These are phyloP conservation scores for Ploceus nigricollis DNA, from an alignment of 2,113 vertebrate species.

Conservation along the genomic window DNA sequence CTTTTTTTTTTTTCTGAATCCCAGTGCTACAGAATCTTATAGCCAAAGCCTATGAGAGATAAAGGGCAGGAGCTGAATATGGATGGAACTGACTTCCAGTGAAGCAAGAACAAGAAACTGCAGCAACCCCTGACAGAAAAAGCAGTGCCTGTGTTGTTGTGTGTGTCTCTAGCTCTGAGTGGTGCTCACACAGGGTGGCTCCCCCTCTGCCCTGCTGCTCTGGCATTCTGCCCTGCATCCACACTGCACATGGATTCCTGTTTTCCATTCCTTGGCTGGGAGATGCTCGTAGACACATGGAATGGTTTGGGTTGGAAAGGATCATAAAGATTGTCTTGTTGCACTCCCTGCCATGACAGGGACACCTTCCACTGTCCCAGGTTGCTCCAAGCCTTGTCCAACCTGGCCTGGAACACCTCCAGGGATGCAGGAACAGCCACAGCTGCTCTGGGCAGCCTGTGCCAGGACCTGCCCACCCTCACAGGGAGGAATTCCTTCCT, in stretches of 20 bases:
- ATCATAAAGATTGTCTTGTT: too few species aligned
- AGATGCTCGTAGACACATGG: fast-evolving
- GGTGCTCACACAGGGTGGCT: fast-evolving
- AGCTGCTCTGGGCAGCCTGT: neutral
- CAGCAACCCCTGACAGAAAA: neutral
- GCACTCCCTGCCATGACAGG: neutral
- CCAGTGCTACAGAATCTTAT: neutral
- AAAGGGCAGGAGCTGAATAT: neutral
- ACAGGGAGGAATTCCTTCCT: neutral
- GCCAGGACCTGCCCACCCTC: neutral
- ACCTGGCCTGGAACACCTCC: neutral
- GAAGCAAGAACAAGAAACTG: neutral
- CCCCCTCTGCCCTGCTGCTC: neutral
- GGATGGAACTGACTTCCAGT: neutral
- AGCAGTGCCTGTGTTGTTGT: neutral
- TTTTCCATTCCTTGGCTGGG: neutral
- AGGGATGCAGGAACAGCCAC: neutral
- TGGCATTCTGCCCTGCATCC: neutral
- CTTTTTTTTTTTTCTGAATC: neutral
- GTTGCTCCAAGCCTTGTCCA: neutral
- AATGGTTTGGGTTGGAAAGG: neutral
- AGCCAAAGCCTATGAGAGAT: neutral
- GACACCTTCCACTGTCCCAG: neutral
- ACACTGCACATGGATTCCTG: fast-evolving
- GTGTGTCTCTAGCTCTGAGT: neutral